Conservation (phyloP, 2,888 invertebrate genomes). For the Acleris sparsana region DNA sequence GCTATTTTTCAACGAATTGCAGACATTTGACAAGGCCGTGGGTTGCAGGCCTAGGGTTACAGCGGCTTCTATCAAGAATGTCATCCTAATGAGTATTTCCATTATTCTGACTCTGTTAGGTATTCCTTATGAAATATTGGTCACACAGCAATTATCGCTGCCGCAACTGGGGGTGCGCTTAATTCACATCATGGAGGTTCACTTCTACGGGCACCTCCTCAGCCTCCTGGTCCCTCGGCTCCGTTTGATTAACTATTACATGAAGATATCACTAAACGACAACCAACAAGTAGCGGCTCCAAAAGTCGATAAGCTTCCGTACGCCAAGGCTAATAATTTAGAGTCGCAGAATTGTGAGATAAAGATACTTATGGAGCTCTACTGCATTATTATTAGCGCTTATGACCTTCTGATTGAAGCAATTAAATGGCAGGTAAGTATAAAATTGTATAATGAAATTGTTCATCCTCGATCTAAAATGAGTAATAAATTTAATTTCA, state of each 20-base stretch:
- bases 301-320: conserved; percentile 46
- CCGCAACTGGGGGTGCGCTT: conserved; percentile 44
- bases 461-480: not conserved
- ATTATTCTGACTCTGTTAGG: conserved; percentile 35
- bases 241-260: conserved; percentile 56
- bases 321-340: conserved; percentile 43
- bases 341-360: conserved; percentile 47
- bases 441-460: not conserved
- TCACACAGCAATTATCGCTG: conserved; percentile 21
- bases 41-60: conserved; percentile 53
- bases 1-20: conserved; percentile 52
- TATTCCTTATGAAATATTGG: conserved; percentile 36
- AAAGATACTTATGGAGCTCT: conserved; percentile 60
- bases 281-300: conserved; percentile 40
- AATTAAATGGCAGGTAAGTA: conserved; percentile 67
- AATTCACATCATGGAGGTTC: conserved; percentile 51
- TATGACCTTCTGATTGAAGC: conserved; percentile 60
- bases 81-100: conserved; percentile 43
- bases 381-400: conserved; percentile 57
- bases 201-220: conserved; percentile 60
- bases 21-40: conserved; percentile 54
- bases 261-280: conserved; percentile 53
- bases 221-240: conserved; percentile 56
- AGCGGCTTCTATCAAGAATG: conserved; percentile 48
- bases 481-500: not conserved